Base-by-base conservation (phyloP, 1,140 invertebrate species). In the Drosophila pruinosa region DNA sequence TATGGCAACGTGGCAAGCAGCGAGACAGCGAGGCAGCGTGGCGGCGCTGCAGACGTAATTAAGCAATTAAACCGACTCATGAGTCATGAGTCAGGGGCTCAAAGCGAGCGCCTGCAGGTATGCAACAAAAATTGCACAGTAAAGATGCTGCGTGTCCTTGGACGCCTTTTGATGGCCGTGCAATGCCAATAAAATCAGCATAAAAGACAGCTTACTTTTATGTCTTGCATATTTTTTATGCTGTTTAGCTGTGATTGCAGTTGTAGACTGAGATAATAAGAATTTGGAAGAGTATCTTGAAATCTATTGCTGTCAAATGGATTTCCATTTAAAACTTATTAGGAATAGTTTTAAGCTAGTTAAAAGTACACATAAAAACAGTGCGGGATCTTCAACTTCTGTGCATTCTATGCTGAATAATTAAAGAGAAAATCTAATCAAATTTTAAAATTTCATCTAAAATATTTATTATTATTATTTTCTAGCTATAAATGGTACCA, bases 31-130 rank as follows among this genome's bases (percentile, higher is more conserved):
- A 39, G 36, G 12, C 21, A 19, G 45, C 54, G 2, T 3, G 10
- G 2, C n/a, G 2, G 10, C 10, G 31, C n/a, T 64, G 57, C 58
- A 65, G 67, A 57, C 69, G 83, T 88, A 88, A 88, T 88, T 89
- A 88, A 88, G 78, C 82, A 89, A 88, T 88, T 88, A 88, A 88
- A 57, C 28, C 28, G 57, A 50, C 45, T 73, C 43, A 52, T 36
- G 43, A 72, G 50, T 73, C 43, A 52, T 36, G 43, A 72, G 50
- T 48, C 54, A 54, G 6, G 10, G 10, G 31, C 31, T 34, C 56
- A 63, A 52, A 68, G 47, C n/a, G 10, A 41, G 58, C 81, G 59
- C 81, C 81, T 43, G 31, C 67, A 77, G 73, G 74, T 74, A 81
- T 79, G 81, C 81, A 86, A 72, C 77, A 64, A 36, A 77, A 85